Evolutionary conservation across 2,888 invertebrate genomes (phyloP), one percentile per base, ranked within the genome.

Genomic region (Eledone cirrhosa): DNA sequence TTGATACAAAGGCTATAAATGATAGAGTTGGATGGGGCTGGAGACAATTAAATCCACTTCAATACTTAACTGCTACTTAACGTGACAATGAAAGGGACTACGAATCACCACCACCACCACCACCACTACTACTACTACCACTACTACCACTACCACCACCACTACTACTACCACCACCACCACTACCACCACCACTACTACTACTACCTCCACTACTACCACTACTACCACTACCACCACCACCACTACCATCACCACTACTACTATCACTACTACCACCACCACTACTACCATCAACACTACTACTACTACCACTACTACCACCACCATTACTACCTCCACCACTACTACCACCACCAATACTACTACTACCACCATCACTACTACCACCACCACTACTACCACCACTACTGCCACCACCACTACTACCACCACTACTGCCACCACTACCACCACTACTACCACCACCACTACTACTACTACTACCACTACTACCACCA

Each of bases 401-500:
- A n/a, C n/a, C n/a, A n/a, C n/a, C 41, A 31, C 63, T 48, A 16
- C 48, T 67, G n/a, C 72, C 48, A 2, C 76, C 74, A 11, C 72
- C 78, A 0, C 78, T 79, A 48, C 80, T 79, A 48, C 79, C 53
- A 78, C 79, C 78, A 78, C 79, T 79, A 78, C 79, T 79, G 67
- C 79, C 78, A 78, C 79, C 78, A 63, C 79, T 79, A 78, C 79
- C 78, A 63, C 79, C 78, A 78, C 79, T 79, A 59, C 79, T 79
- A 78, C 79, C 67, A 59, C 79, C 78, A 5, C 79, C 65, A 59
- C 79, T 78, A 65, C 77, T 79, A 78, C 79, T 79, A 59, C 79
- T 79, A 78, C 79, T 79, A 67, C 78, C 41, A 53, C 78, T 79
- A 78, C 79, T 78, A 19, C 65, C 72, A 19, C 72, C 72, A 24